Base-by-base conservation (phyloP, 2,113 vertebrate genomes). In the Cyprinodon tularosa region DNA sequence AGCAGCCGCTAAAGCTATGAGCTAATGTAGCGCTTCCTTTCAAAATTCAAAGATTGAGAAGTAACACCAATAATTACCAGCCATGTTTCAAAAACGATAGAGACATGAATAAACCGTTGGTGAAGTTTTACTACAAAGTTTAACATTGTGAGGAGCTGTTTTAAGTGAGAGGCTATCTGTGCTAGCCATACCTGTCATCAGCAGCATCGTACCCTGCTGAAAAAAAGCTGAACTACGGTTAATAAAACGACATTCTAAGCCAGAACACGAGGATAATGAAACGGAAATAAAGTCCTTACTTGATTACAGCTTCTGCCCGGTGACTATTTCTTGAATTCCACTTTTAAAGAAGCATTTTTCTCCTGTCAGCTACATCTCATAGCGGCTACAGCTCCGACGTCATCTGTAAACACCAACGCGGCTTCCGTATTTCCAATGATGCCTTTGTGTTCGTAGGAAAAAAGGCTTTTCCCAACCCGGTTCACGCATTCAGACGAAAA, bases 381-480 rank as follows among this genome's bases (percentile, higher is more conserved):
- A 29, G 65, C 60, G 4, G 78, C 62, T 79, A 48, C 57, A 74
- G 68, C 44, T 0, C 15, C 76, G 61, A 91, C 91, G 90, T 92
- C 91, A 93, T 90, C 88, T 74, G 90, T 87, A 91, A 92, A 90
- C 86, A 91, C 65, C 77, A 66, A 71, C 84, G 65, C 89, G 72
- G 86, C 92, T 93, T 92, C 92, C 91, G 89, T 86, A 86, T 80
- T 61, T 11, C n/a, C 39, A 12, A 68, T 82, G 86, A 29, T 82
- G 83, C 91, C 1, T 92, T 92, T 63, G 0, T 0, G 1, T 0
- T 0, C 4, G 20, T 84, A 4, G 89, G 85, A 90, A 72, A 68
- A 80, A 11, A 69, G 11, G 3, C 50, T 0, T 0, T 76, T 77
- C 72, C 0, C 0, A 3, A 12, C 1, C 22, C 9, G 40, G 12